phyloP scores from a whole-genome alignment of 92 coral and sea anemone species.

The Bergia puertoricense region DNA sequence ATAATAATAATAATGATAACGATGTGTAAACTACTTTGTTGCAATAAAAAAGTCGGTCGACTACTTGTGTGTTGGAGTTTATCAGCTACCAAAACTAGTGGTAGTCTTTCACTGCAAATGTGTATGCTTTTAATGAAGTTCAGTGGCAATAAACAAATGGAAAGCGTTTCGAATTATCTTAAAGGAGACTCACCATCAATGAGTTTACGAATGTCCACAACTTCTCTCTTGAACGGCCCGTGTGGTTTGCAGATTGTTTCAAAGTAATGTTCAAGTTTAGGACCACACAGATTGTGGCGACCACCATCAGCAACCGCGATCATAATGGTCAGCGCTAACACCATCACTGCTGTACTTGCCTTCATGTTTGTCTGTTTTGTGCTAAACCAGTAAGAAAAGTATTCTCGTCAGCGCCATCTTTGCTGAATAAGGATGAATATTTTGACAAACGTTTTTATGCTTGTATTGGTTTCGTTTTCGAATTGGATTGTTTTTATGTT shows the following conservation, averaged over 20 bases:
- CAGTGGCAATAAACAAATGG: background rate
- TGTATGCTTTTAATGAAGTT: background rate
- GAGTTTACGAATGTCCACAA: slow-evolving; percentile 2
- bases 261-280: slow-evolving; percentile 16
- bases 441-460: no score
- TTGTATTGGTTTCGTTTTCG: no score
- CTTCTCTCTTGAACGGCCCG: slow-evolving; percentile 18
- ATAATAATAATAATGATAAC: no score
- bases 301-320: slow-evolving; percentile 15
- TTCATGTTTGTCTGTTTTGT: slow-evolving; percentile 39
- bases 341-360: slow-evolving; percentile 1
- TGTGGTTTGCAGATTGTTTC: slow-evolving; percentile 45
- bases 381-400: background rate
- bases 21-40: no score
- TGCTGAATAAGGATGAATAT: background rate
- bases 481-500: no score
- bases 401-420: background rate
- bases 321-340: slow-evolving; percentile 40
- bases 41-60: no score
- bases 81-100: no score
- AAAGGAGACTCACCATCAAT: slow-evolving; percentile 2
- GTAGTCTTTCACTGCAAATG: background rate
- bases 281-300: slow-evolving; percentile 37
- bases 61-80: no score
- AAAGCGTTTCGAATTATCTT: background rate